These are phyloP conservation scores for Stictocephala bisonia DNA, from an alignment of 2,888 invertebrate species.

Conservation along the genomic window DNA sequence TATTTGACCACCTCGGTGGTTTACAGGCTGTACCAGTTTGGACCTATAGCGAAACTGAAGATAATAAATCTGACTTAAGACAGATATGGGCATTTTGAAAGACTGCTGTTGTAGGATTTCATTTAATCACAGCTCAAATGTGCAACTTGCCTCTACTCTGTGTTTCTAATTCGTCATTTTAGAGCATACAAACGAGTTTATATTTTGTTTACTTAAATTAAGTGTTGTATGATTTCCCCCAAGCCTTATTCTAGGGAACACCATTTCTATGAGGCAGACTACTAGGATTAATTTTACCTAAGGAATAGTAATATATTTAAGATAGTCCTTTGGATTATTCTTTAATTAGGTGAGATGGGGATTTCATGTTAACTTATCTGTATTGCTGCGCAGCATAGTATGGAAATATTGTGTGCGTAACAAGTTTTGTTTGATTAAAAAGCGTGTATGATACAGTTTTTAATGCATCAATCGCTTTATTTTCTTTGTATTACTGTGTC, in stretches of 20 bases:
- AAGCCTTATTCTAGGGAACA: slow-evolving; percentile 35
- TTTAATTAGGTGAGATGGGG: slow-evolving; percentile 14
- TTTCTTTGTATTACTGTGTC: no score
- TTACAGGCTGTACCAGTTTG: no score
- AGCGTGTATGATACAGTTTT: no score
- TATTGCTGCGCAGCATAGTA: neutral
- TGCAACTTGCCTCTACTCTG: slow-evolving; percentile 23
- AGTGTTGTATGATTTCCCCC: slow-evolving; percentile 1
- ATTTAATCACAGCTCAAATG: slow-evolving; percentile 26
- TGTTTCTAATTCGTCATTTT: neutral
- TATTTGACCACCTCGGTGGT: no score
- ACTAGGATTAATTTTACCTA: slow-evolving; percentile 12
- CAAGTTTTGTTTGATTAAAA: no score
- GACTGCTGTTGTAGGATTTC: slow-evolving; percentile 18
- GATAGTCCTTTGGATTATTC: slow-evolving; percentile 17
- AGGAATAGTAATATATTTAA: slow-evolving; percentile 9
- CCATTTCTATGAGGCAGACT: slow-evolving; percentile 12
- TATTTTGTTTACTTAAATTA: slow-evolving; percentile 1
- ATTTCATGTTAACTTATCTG: slow-evolving; percentile 9
- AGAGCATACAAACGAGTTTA: no score
- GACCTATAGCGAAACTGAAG: no score
- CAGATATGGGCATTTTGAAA: no score
- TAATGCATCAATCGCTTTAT: no score
- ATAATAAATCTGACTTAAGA: no score
- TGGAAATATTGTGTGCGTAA: no score